Evolutionary conservation across 2,888 invertebrate genomes (phyloP), one percentile per base, ranked within the genome.

Genomic region (Thalpophila matura): DNA sequence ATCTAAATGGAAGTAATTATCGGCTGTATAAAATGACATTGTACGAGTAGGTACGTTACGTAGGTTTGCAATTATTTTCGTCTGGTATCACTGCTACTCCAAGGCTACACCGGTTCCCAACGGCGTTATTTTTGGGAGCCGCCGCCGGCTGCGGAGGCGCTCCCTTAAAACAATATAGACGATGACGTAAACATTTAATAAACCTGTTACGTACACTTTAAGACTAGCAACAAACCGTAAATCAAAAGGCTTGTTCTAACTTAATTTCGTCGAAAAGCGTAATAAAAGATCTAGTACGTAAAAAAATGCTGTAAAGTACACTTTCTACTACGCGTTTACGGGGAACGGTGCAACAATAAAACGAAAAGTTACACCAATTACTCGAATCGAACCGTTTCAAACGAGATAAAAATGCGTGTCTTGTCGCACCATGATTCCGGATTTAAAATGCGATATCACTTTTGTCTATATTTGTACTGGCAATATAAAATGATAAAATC

Each of bases 261-360:
- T 56, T 66, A 46, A 58, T 50, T 58, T 61, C 29, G 12, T 20
- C 14, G 22, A 49, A 64, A 50, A 45, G 57, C 55, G 58, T 67
- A 74, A 66, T 58, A 72, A 69, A 62, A 53, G 45, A 10, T 38
- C 14, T 46, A 31, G 50, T 72, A 59, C 57, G 50, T 61, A 67
- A 57, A 64, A 64, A 76, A 74, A 80, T 68, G 51, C 68, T 58
- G 59, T 67, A 72, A 79, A 80, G 74, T 79, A 83, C 80, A 84
- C 88, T 88, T 88, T 88, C 88, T 88, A 86, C 77, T 72, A 50
- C 74, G 73, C 61, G 77, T 78, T 76, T 50, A 68, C 57, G 49
- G 73, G 74, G 55, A 79, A 63, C 76, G 67, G 71, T 66, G 74
- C 75, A 73, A 78, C 73, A 75, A 80, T 78, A 74, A 82, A 83